Percentiles rank a stretch among this genome's conserved stretches.
phyloP scores from a whole-genome alignment of 2,888 invertebrate species.

The Cerastoderma edule region DNA sequence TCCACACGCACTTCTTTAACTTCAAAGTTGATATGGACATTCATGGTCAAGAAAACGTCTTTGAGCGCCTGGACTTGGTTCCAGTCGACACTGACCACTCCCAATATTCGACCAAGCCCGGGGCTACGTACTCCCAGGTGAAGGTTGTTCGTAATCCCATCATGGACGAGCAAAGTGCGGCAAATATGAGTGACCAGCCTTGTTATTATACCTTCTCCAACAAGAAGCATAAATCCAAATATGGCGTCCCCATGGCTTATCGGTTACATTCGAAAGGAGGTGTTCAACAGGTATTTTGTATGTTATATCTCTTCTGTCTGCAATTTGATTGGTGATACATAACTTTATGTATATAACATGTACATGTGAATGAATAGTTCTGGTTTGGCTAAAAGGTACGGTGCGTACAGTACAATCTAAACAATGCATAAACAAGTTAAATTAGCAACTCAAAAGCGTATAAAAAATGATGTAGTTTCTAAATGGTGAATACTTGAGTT shows the following conservation, averaged over 20 bases:
- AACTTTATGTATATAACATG: too few species aligned
- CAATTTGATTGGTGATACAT: too few species aligned
- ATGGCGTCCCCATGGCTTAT: conserved; percentile 70
- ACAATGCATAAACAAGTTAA: too few species aligned
- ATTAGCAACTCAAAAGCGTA: too few species aligned
- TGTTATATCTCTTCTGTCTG: neutral
- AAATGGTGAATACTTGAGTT: too few species aligned
- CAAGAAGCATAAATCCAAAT: conserved; percentile 55
- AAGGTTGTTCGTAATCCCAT: conserved; percentile 56
- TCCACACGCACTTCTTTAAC: conserved; percentile 77
- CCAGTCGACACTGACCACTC: conserved; percentile 57
- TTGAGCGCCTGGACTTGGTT: conserved; percentile 72
- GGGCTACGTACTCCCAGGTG: conserved; percentile 58
- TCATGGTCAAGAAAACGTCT: conserved; percentile 73
- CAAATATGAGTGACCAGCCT: conserved; percentile 70
- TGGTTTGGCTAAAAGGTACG: too few species aligned
- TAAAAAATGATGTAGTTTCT: too few species aligned
- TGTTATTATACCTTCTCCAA: conserved; percentile 76
- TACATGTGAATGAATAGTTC: too few species aligned
- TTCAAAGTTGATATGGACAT: conserved; percentile 76
- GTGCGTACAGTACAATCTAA: too few species aligned
- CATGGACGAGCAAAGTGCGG: conserved; percentile 69
- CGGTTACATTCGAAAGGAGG: conserved; percentile 67
- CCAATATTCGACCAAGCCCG: conserved; percentile 40
- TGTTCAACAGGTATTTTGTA: conserved; percentile 62